Evolutionary conservation across 2,113 vertebrate genomes (phyloP), one percentile per base, ranked within the genome.

Genomic region (Ivindomyrus marchei): DNA sequence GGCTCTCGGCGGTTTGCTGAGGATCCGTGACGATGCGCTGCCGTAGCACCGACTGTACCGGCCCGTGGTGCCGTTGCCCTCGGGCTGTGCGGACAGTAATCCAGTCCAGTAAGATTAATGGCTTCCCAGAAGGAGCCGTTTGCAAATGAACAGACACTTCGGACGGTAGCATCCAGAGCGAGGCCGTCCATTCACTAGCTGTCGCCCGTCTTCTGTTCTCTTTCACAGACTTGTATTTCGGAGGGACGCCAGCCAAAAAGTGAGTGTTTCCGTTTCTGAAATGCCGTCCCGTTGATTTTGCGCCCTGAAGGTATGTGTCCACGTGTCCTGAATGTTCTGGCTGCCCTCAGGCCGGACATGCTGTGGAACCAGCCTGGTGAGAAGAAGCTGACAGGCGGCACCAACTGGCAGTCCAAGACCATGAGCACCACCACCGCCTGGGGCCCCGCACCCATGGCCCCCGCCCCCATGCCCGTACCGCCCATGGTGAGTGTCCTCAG

Each of bases 351-450:
- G 90, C 97, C 95, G 0, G 96, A 98, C 92, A 94, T 96, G 93
- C 97, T 97, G 92, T 97, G 97, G 97, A 96, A 93, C 92, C 97
- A 97, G 89, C 95, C 97, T 90, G 94, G 97, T 85, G 97, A 98
- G 95, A 97, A 96, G 90, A 98, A 97, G 94, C 95, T 96, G 10
- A 96, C 95, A 21, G 96, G 95, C 85, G 97, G 96, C 91, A 96
- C 95, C 84, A 96, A 98, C 93, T 98, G 98, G 97, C 97, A 98
- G 93, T 95, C 97, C 17, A 98, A 97, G 94, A 96, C 96, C 93
- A 94, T 97, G 96, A 95, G 95, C 95, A 91, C 96, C 96, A 5
- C 94, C 92, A 96, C 97, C 91, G 96, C 96, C 0, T 98, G 98
- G 97, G 96, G 94, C 88, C 95, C 97, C 1, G 89, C 95, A 90